Percentiles rank a stretch among this genome's conserved stretches.
phyloP scores from a whole-genome alignment of 2,113 vertebrate species.

The Ursus arctos region DNA sequence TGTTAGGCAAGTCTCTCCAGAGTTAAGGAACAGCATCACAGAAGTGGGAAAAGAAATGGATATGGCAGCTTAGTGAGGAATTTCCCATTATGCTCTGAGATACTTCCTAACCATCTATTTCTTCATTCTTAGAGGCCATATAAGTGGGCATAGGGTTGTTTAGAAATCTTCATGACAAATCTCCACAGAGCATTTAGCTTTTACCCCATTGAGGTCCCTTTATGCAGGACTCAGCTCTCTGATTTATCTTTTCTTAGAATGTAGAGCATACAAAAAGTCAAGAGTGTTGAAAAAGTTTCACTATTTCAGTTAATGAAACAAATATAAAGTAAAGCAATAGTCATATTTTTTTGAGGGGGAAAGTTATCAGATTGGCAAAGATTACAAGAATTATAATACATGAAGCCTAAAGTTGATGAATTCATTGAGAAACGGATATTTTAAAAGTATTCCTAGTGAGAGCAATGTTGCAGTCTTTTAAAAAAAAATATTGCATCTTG shows the following conservation, averaged over 20 bases:
- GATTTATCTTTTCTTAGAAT: background rate
- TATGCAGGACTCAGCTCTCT: background rate
- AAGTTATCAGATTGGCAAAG: background rate
- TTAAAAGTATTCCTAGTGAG: background rate
- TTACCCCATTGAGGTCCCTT: background rate
- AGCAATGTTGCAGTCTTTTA: background rate
- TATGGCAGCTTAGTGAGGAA: background rate
- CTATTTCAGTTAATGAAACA: background rate
- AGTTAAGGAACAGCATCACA: background rate
- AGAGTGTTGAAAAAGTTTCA: background rate
- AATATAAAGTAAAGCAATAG: background rate
- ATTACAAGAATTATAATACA: background rate
- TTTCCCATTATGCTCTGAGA: background rate
- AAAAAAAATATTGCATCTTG: background rate
- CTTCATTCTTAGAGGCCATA: background rate
- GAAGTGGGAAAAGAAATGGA: background rate
- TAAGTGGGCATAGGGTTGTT: background rate
- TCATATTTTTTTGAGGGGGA: background rate
- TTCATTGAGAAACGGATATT: background rate
- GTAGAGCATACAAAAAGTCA: background rate
- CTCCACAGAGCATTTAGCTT: background rate
- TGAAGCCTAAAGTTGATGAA: background rate
- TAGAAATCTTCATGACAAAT: background rate
- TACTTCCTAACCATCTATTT: background rate
- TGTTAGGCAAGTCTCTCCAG: background rate